Evolutionary conservation across 2,113 vertebrate genomes (phyloP), one percentile per base, ranked within the genome.

Genomic region (Salvelinus alpinus): DNA sequence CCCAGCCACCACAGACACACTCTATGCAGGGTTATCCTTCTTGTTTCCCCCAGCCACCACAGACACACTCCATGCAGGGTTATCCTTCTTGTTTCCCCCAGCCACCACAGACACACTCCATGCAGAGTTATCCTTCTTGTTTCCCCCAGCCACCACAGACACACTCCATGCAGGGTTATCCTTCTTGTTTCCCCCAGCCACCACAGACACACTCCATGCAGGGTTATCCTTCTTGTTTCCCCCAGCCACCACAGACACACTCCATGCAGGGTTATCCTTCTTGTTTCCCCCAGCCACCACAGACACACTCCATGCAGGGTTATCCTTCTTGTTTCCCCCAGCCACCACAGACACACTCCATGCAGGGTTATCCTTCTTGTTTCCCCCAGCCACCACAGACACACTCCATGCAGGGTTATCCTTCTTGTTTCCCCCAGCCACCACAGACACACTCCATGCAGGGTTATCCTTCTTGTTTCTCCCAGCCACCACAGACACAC

Each of bases 91-190:
- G 24, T 24, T 24, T 24, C 80, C 38, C 38, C 66, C 31, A 80
- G 78, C 9, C 77, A 64, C 60, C 9, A 54, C 73, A 70, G 74
- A 62, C 70, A 57, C 13, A 27, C 51, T 59, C 51, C 24, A 24
- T 24, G 24, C 24, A 24, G 24, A 1, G 24, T 24, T 24, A 24
- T 24, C 24, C 24, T 24, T 24, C 24, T 1, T 24, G 24, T 24
- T 24, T 24, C 80, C 38, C 38, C 66, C 31, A 80, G 78, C 9
- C 77, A 64, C 60, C 9, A 54, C 73, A 70, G 74, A 62, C 70
- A 57, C 13, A 27, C 51, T 59, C 51, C 24, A 24, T 24, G 24
- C 24, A 24, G 24, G 24, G 24, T 24, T 24, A 24, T 24, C 24
- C 24, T 24, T 24, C 24, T 1, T 24, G 24, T 24, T 24, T 24